Evolutionary conservation across 2,113 vertebrate species (phyloP).

Genomic region (Malurus cyaneus): DNA sequence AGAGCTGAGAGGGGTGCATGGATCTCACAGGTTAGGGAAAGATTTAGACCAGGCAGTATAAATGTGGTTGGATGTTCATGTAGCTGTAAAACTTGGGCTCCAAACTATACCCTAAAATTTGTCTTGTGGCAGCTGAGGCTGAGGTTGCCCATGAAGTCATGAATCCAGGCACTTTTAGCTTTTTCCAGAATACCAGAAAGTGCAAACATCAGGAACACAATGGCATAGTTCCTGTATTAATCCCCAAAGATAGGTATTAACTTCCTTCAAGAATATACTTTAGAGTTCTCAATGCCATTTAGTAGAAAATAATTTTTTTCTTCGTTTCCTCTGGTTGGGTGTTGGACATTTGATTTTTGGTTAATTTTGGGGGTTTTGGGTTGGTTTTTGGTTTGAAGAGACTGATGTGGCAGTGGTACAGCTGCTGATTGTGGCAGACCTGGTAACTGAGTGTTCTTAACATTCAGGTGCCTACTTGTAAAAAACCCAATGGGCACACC

Average conservation of each 20-base stretch:
- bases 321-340: neutral
- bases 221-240: neutral
- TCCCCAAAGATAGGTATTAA: neutral
- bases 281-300: neutral
- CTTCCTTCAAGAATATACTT: neutral
- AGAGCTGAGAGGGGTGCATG: neutral
- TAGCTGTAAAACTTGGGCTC: neutral
- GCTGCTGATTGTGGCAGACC: neutral
- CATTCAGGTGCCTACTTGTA: neutral
- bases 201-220: neutral
- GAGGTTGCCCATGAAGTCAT: neutral
- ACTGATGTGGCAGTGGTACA: neutral
- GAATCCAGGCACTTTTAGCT: neutral
- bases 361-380: neutral
- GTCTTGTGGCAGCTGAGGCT: rapidly evolving
- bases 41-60: neutral
- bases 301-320: neutral
- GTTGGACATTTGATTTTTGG: neutral
- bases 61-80: neutral
- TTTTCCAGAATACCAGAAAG: neutral
- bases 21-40: neutral
- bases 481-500: neutral
- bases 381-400: neutral
- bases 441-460: neutral
- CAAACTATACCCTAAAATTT: rapidly evolving